Conservation (phyloP, 2,797 vertebrate genomes). For the Eupleurogrammus muticus region DNA sequence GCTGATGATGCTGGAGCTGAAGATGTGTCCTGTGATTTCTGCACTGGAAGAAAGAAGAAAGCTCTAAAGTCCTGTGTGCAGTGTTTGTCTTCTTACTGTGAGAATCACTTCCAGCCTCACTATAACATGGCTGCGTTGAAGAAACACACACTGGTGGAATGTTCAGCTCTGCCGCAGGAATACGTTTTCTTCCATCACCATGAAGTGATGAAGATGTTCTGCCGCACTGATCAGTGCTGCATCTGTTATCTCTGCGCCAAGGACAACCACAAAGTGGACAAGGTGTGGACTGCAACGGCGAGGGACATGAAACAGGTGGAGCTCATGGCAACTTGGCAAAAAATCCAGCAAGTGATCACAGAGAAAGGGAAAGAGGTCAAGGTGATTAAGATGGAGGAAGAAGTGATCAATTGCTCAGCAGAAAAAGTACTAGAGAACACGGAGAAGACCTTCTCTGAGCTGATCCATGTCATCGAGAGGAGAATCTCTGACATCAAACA, state of each 20-base stretch:
- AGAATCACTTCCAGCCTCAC: constrained; percentile 29
- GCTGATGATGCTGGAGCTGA: constrained; percentile 5
- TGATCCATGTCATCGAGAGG: constrained; percentile 3
- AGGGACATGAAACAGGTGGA: constrained; percentile 17
- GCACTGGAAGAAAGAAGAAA: neutral
- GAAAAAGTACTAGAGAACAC: neutral
- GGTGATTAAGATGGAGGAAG: neutral
- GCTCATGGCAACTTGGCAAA: neutral
- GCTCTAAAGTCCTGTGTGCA: constrained; percentile 30
- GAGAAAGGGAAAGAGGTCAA: constrained; percentile 21
- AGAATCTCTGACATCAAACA: constrained; percentile 10
- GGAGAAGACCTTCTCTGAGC: constrained; percentile 5
- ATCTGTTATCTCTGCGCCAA: constrained; percentile 50
- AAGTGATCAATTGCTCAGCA: neutral
- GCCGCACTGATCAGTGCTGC: constrained; percentile 46
- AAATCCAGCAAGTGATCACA: constrained; percentile 28
- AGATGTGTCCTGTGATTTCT: constrained; percentile 36
- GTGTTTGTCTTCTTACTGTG: constrained; percentile 33
- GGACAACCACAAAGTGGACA: constrained; percentile 44
- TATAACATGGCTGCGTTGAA: neutral
- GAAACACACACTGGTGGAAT: constrained; percentile 42
- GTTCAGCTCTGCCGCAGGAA: constrained; percentile 5
- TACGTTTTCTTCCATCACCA: constrained; percentile 42
- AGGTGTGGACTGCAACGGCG: constrained; percentile 32
- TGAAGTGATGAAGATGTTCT: constrained; percentile 58